Conservation (phyloP, 2,888 invertebrate genomes). For the Panopea generosa region DNA sequence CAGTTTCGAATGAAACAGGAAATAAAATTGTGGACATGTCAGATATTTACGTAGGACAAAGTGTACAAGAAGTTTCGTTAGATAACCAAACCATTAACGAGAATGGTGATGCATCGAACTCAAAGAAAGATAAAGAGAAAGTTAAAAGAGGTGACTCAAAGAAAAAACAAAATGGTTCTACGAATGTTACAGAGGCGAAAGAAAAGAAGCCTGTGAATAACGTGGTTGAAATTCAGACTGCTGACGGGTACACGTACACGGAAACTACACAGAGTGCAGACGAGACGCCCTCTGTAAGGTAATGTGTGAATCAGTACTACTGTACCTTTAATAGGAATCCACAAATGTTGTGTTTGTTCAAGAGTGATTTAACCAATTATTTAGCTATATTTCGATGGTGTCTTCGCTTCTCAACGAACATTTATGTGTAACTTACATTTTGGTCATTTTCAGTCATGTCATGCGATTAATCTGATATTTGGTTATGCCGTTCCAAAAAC, state of each 20-base stretch:
- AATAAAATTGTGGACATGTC: constrained; percentile 9
- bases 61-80: constrained; percentile 39
- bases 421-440: too few relatives aligned
- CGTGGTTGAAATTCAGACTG: neutral
- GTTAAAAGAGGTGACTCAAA: neutral
- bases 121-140: neutral
- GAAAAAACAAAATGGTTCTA: neutral
- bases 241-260: constrained; percentile 19
- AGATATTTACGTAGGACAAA: constrained; percentile 45
- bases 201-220: neutral
- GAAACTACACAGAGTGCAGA: constrained; percentile 28
- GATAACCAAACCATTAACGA: constrained; percentile 22
- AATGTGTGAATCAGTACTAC: too few relatives aligned
- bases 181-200: neutral
- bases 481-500: too few relatives aligned
- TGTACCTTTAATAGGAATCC: too few relatives aligned
- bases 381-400: too few relatives aligned
- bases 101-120: constrained; percentile 8
- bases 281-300: constrained; percentile 34
- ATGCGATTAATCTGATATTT: too few relatives aligned
- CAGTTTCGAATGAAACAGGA: neutral
- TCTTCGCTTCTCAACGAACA: too few relatives aligned
- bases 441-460: too few relatives aligned
- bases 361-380: too few relatives aligned
- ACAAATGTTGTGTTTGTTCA: too few relatives aligned